Conservation (phyloP, 2,888 invertebrate species). For the Platypus cylindrus region DNA sequence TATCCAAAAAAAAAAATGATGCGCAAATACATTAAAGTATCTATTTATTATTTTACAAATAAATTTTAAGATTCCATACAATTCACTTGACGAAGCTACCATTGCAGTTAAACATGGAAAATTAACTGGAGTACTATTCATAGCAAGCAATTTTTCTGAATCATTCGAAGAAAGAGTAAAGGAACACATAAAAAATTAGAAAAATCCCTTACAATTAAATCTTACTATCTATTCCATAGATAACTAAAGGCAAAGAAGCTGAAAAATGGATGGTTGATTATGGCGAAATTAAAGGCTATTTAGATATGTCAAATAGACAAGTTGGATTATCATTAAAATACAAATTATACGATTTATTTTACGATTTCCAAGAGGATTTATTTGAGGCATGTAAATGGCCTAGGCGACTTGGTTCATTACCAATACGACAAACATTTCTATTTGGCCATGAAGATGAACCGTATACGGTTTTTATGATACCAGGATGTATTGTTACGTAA, state of each 20-base stretch:
- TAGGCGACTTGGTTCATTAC: slow-evolving; percentile 42
- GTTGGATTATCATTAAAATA: slow-evolving; percentile 61
- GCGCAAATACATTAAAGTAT: too few species aligned
- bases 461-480: slow-evolving; percentile 71
- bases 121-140: slow-evolving; percentile 52
- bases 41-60: slow-evolving; percentile 1
- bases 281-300: slow-evolving; percentile 53
- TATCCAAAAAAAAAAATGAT: too few species aligned
- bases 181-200: too few species aligned
- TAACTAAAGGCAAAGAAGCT: slow-evolving; percentile 43
- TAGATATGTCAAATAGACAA: slow-evolving; percentile 42
- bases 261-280: slow-evolving; percentile 41
- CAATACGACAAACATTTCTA: slow-evolving; percentile 54
- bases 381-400: slow-evolving; percentile 52
- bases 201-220: background rate
- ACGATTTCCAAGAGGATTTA: slow-evolving; percentile 49
- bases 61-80: slow-evolving; percentile 37
- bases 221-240: slow-evolving; percentile 5
- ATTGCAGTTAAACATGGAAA: slow-evolving; percentile 42
- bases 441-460: slow-evolving; percentile 54
- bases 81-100: slow-evolving; percentile 40
- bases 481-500: slow-evolving; percentile 73
- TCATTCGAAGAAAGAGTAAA: slow-evolving; percentile 43
- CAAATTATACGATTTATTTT: slow-evolving; percentile 51
- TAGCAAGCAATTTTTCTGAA: slow-evolving; percentile 59